Base-by-base conservation (phyloP, 1,140 invertebrate species). In the Macrocentrus cingulum region DNA sequence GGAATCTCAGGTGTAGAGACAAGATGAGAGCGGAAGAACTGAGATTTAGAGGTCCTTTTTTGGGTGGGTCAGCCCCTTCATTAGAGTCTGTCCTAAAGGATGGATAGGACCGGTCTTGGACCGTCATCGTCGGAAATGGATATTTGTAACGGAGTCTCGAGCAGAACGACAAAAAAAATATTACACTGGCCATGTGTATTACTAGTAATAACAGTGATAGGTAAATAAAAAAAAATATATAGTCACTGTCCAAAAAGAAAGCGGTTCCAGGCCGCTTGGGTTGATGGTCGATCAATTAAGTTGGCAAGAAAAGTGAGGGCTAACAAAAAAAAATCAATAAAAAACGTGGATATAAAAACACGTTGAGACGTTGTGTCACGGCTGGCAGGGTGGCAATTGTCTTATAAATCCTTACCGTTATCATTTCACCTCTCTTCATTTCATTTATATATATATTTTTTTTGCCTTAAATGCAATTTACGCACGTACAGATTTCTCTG, bases 271-370 rank as follows among this genome's bases (percentile, higher is more conserved):
- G 44, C 36, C 64, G 66, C 49, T 65, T 55, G 36, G 36, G 36
- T 59, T 64, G 60, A 70, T 67, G 55, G 65, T 36, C 65, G 64
- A 68, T 70, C 66, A 70, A 71, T 70, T 71, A 70, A 65, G 32
- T 58, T 51, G 23, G 52, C 9, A 37, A 44, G 22, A 41, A 56
- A 42, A 52, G 55, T 37, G 13, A 8, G 15, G 19, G 9, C 44
- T 22, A 49, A n/a, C n/a, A n/a, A 49, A 57, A 39, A 57, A 49
- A 34, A 39, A 8, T 49, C 11, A 19, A 23, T 9, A 23, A 46
- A 46, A 23, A n/a, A 22, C 9, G 2, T 29, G 29, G 37, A n/a
- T n/a, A n/a, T n/a, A n/a, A n/a, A n/a, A n/a, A n/a, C n/a, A n/a
- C n/a, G 29, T 51, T n/a, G 18, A 37, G 13, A 18, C 32, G 18